Base-by-base conservation (phyloP, 2,888 invertebrate species). In the Gerosis bhagava region DNA sequence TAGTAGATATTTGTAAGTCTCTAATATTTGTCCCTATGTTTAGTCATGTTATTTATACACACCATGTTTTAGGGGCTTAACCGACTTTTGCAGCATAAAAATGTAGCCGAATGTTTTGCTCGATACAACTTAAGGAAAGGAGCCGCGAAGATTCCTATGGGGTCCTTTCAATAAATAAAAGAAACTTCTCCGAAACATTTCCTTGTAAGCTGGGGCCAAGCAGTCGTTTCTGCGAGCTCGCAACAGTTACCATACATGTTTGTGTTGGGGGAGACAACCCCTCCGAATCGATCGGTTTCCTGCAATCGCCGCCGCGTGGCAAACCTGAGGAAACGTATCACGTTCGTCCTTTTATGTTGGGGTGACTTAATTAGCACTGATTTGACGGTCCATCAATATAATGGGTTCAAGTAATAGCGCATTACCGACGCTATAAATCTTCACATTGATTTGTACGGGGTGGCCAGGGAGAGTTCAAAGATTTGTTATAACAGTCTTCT, bases 291-390 rank as follows among this genome's bases (percentile, higher is more conserved):
- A 49, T 49, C 49, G 49, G 22, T 49, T 43, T 44, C 37, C 45
- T 37, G 17, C 45, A 43, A 43, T 26, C 21, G 28, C 43, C 49
- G 34, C 49, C 45, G 39, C 44, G 29, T 39, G 34, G 39, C 44
- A 44, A 44, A 49, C 34, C 24, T 17, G 13, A 34, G 39, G 49
- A 43, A 44, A 44, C 39, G 44, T 44, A 34, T 44, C 49, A 39
- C 44, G 46, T 50, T 39, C 37, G 37, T 24, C 39, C 36, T 45
- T 45, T 39, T 37, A 39, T 45, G 17, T 45, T 24, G 45, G 45
- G 45, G 45, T 31, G 25, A 37, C 48, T 56, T 56, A 52, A 56
- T 54, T 56, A 56, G 56, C 52, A 41, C 54, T 52, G 52, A 54
- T 56, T 56, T 56, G 52, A 56, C 47, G 54, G 49, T 45, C 52